These are phyloP conservation scores for Typhlomys cinereus DNA, from an alignment of 2,113 vertebrate genomes.

Conservation along the genomic window DNA sequence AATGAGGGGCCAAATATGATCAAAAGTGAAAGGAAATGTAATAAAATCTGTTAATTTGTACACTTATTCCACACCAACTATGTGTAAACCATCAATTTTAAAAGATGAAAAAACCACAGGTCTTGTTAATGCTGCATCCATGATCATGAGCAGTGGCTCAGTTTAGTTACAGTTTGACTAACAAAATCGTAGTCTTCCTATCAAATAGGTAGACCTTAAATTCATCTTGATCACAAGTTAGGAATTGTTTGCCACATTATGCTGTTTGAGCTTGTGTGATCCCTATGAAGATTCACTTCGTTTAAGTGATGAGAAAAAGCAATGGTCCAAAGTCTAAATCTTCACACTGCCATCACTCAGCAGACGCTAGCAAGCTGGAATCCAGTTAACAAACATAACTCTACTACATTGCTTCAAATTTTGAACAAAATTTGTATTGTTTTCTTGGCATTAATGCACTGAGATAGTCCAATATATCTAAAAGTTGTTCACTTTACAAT, in stretches of 20 bases:
- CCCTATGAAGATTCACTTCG: neutral
- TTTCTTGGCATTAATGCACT: neutral
- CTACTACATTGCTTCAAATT: neutral
- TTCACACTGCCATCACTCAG: neutral
- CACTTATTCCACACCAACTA: neutral
- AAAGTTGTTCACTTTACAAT: neutral
- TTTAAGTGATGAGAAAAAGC: constrained; percentile 13
- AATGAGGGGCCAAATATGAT: neutral
- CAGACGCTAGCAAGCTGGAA: neutral
- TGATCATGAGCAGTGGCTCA: neutral
- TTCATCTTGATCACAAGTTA: neutral
- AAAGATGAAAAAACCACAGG: neutral
- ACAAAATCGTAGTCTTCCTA: constrained; percentile 16
- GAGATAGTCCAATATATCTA: neutral
- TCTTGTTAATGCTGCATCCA: neutral
- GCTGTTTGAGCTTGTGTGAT: neutral
- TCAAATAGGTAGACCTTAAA: neutral
- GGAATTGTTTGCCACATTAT: neutral
- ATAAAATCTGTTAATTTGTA: neutral
- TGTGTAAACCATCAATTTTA: neutral
- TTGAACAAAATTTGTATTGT: neutral
- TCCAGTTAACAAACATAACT: neutral
- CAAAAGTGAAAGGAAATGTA: neutral
- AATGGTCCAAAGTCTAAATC: neutral
- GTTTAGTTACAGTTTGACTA: neutral